Base-by-base conservation (phyloP, 2,888 invertebrate genomes). In the Zonitis immaculata region DNA sequence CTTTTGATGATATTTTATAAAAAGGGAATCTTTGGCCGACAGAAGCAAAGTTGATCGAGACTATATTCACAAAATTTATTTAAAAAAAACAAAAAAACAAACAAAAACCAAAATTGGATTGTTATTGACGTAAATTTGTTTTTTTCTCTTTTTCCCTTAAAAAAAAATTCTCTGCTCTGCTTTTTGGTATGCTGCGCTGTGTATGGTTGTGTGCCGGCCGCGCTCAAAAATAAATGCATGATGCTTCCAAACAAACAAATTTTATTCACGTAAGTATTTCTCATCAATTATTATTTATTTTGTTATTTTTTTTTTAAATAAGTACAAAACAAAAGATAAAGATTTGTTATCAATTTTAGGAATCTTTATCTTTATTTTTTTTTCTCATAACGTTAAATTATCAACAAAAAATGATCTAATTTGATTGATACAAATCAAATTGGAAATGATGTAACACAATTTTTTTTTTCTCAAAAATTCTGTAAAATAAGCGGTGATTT, bases 191-290 rank as follows among this genome's bases (percentile, higher is more conserved):
- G 78, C 39, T 39, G 39, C 39, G 85, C 85, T 85, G 85, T 86
- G 85, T 85, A 84, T 86, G 86, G 86, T 86, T 86, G 85, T 86
- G 85, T 85, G 83, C 84, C 84, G 84, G 82, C 83, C 56, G 84
- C 84, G 84, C 83, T 39, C 39, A 39, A 39, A 35, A 27, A 28
- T 28, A 67, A 62, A 75, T 76, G 85, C 85, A 86, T 85, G 85
- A 84, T 80, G 85, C 85, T 85, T 85, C 85, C 82, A 84, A 82
- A 80, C 81, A 77, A 77, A 73, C 73, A 81, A n/a, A 83, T 82
- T 80, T 81, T 79, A 79, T 83, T 83, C 85, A 86, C 85, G 86
- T 86, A 86, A 86, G 86, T 86, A 86, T 84, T 61, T 58, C 63
- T 66, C 64, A 68, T 67, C 63, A 57, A 63, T 54, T 61, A 63